Base-by-base conservation (phyloP, 2,113 vertebrate genomes). In the Ornithorhynchus anatinus region DNA sequence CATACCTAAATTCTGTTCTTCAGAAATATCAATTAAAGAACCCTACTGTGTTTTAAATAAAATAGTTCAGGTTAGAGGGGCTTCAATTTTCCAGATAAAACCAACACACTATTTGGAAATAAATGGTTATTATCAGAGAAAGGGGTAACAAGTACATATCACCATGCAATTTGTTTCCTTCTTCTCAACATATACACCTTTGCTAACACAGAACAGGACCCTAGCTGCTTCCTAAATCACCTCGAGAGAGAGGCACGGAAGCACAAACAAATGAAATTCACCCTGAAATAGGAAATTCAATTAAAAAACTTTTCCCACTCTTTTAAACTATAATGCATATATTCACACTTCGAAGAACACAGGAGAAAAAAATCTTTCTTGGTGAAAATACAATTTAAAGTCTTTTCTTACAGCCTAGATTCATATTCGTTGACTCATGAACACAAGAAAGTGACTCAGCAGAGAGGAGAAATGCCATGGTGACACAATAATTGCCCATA, bases 1-100 rank as follows among this genome's bases (percentile, higher is more conserved):
- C n/a, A 77, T 72, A 77, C 4, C 75, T 79, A 80, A 56, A 70
- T 69, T 53, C 54, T 31, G 47, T 22, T 51, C n/a, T 19, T 54
- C 5, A n/a, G 29, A 75, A 63, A 31, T 14, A 39, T 47, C 70
- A 52, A 73, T 23, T 33, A 25, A 63, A 77, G 54, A 66, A 31
- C 66, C n/a, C n/a, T 5, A 64, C 45, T 25, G 22, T 45, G 56
- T 38, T 2, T 40, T 35, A 62, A 47, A 81, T 50, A 60, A 9
- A 35, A 57, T 19, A 52, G 37, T 50, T 71, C 60, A 44, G 35
- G 59, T 68, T 38, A 60, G 29, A 48, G 7, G 62, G 75, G 27
- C 44, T 72, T 35, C 31, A 17, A 35, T 79, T 71, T 72, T 33
- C 69, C 25, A 50, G 23, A 29, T 19, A 50, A 50, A 50, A 50